Evolutionary conservation across 2,888 invertebrate species (phyloP).

Genomic region (Prostheceraeus crozeri): DNA sequence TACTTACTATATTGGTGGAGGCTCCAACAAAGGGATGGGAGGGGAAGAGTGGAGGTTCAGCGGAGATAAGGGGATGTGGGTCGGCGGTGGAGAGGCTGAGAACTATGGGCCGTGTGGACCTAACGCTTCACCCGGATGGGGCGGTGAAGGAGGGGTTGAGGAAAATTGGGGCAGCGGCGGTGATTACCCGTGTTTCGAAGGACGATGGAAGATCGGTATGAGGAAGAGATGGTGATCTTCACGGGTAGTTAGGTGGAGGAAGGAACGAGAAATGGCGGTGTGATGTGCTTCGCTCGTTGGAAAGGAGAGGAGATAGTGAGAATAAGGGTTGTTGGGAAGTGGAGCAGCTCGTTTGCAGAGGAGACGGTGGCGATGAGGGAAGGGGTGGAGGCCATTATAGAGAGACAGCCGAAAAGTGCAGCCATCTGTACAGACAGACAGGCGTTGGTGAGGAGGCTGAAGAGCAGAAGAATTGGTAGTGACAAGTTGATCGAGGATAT

Average conservation of each 20-base stretch:
- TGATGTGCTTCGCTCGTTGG: background rate
- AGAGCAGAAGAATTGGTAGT: background rate
- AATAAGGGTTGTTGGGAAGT: background rate
- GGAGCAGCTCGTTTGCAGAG: background rate
- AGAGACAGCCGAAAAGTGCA: background rate
- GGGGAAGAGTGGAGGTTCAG: too few relatives aligned
- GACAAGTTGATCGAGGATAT: background rate
- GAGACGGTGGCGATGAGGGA: background rate
- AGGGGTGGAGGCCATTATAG: background rate
- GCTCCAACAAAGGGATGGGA: too few relatives aligned
- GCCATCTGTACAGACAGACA: slow-evolving; percentile 6
- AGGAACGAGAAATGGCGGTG: background rate
- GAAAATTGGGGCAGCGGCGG: too few relatives aligned
- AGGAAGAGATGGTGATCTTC: slow-evolving; percentile 8
- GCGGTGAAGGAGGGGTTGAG: too few relatives aligned
- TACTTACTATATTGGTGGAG: too few relatives aligned
- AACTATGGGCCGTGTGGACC: too few relatives aligned
- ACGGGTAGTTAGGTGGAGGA: background rate
- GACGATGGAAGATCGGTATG: too few relatives aligned
- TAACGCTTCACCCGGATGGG: too few relatives aligned
- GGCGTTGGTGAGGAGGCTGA: background rate
- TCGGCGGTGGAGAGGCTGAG: too few relatives aligned
- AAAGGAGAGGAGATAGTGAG: background rate
- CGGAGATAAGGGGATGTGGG: too few relatives aligned
- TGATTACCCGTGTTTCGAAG: too few relatives aligned